Conservation (phyloP, 2,797 vertebrate species). For the Takifugu ocellatus region DNA sequence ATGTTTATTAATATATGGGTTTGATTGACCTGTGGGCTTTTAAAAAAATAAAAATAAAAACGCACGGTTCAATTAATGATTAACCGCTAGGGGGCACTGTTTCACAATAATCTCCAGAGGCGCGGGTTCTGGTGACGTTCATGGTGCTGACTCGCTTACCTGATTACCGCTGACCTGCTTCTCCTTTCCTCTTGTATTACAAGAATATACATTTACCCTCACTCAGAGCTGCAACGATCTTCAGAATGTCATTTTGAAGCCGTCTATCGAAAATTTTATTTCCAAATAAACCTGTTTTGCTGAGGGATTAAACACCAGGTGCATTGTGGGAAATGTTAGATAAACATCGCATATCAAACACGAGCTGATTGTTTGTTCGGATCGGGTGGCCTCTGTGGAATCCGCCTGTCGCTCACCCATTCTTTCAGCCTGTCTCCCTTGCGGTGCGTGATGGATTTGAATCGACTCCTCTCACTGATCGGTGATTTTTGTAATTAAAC, state of each 20-base stretch:
- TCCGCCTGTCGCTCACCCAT: slow-evolving; percentile 9
- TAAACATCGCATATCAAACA: slow-evolving; percentile 57
- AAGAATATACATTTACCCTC: no score
- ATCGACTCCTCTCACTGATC: slow-evolving; percentile 1
- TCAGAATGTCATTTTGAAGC: no score
- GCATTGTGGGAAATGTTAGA: slow-evolving; percentile 42
- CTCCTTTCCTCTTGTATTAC: no score
- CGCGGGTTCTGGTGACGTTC: no score
- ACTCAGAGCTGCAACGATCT: no score
- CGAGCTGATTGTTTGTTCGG: slow-evolving; percentile 36
- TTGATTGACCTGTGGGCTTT: no score
- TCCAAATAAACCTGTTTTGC: slow-evolving; percentile 33
- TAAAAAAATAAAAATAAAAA: not conserved
- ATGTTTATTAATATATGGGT: no score
- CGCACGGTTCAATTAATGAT: slow-evolving; percentile 18
- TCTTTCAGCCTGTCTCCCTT: slow-evolving; percentile 1
- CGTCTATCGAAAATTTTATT: slow-evolving; percentile 1
- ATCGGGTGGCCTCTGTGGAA: slow-evolving; percentile 20
- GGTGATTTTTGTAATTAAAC: slow-evolving; percentile 28
- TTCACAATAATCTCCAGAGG: slow-evolving; percentile 46
- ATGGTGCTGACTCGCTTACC: no score
- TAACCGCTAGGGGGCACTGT: slow-evolving; percentile 70
- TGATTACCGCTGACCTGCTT: no score
- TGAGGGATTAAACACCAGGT: slow-evolving; percentile 41
- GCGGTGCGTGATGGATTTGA: not conserved